These are phyloP conservation scores for Onthophagus sagittarius DNA, from an alignment of 2,888 invertebrate genomes.

Conservation along the genomic window DNA sequence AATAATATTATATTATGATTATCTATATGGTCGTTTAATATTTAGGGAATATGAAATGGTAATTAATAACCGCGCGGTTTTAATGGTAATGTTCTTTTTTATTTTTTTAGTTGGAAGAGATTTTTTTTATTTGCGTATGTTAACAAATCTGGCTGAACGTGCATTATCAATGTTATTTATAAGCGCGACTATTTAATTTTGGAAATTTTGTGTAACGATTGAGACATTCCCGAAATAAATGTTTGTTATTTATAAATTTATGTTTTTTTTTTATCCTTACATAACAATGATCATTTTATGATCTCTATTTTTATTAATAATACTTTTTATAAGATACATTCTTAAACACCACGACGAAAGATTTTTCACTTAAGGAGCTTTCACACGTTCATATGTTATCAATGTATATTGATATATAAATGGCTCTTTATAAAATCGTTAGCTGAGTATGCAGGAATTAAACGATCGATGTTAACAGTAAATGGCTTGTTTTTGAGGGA, in stretches of 20 bases:
- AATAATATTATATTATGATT: conserved; percentile 6
- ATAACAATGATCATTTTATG: too few species aligned
- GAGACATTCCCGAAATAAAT: conserved; percentile 49
- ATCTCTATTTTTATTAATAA: too few species aligned
- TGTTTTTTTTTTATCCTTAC: conserved; percentile 9
- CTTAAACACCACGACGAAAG: too few species aligned
- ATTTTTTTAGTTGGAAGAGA: background rate
- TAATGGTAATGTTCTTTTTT: background rate
- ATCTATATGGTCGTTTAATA: background rate
- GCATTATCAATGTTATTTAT: background rate
- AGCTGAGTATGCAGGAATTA: too few species aligned
- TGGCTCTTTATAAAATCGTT: too few species aligned
- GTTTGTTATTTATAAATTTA: conserved; percentile 39
- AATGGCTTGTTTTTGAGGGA: too few species aligned
- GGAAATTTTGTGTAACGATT: conserved; percentile 22
- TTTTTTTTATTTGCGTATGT: background rate
- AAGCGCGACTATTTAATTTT: conserved; percentile 1
- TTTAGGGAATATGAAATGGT: conserved; percentile 4
- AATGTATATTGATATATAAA: too few species aligned
- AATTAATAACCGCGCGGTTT: background rate
- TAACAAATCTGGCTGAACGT: background rate
- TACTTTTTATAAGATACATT: too few species aligned
- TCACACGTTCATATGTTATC: too few species aligned
- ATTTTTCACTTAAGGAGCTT: too few species aligned
- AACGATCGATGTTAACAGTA: too few species aligned